Evolutionary conservation across 2,888 invertebrate species (phyloP).

Genomic region (Harmothoe impar): DNA sequence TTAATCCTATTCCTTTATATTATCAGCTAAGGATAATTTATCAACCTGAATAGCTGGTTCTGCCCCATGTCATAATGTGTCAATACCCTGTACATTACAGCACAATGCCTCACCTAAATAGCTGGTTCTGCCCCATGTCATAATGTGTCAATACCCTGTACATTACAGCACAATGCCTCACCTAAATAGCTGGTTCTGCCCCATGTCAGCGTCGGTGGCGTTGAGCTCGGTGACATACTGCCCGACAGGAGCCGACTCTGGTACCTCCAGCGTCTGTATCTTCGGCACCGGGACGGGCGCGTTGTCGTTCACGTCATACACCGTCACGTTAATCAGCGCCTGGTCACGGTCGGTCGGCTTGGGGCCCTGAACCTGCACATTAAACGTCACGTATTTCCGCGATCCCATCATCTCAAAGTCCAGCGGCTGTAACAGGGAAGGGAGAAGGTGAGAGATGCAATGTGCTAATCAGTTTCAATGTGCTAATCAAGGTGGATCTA

Average conservation of each 20-base stretch:
- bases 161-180: no score
- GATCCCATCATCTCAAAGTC: constrained; percentile 68
- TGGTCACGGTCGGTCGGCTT: constrained; percentile 53
- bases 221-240: constrained; percentile 95
- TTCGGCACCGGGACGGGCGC: constrained; percentile 90
- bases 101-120: no score
- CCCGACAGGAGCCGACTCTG: constrained; percentile 95
- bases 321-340: constrained; percentile 64
- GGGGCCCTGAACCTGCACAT: constrained; percentile 66
- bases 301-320: constrained; percentile 97
- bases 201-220: constrained; percentile 95
- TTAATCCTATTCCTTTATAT: background rate
- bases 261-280: constrained; percentile 86
- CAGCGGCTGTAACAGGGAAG: constrained; percentile 61
- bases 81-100: no score
- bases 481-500: background rate
- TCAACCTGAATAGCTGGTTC: background rate
- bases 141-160: no score
- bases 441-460: background rate
- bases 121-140: no score
- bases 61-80: no score
- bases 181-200: background rate
- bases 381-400: constrained; percentile 61
- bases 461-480: background rate
- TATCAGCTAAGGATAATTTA: background rate